A percentile compares a stretch with the other conserved stretches of the same genome.
Conservation (phyloP, 1,140 invertebrate species). For the Cataglyphis hispanica region DNA sequence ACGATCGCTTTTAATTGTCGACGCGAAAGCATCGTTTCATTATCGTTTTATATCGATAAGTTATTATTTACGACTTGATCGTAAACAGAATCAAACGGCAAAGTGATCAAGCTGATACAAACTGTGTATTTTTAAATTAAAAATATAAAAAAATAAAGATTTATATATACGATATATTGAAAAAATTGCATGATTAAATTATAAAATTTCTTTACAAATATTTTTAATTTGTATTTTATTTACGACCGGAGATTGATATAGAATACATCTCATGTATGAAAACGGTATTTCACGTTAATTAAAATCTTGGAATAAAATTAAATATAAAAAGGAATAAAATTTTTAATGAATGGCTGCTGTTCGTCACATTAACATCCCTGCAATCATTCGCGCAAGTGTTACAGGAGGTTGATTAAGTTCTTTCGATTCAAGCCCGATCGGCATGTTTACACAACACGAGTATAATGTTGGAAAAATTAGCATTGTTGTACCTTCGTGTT, state of each 20-base stretch:
- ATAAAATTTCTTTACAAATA: conserved; percentile 14
- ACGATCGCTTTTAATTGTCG: conserved; percentile 38
- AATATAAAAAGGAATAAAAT: not conserved
- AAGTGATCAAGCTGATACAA: not conserved
- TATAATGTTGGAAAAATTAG: conserved; percentile 25
- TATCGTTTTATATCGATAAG: conserved; percentile 2
- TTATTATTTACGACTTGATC: not conserved
- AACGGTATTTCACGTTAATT: not conserved
- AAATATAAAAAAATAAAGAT: not conserved
- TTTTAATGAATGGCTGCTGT: not conserved
- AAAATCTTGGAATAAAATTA: not conserved
- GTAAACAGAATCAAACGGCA: not conserved
- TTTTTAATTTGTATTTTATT: not conserved
- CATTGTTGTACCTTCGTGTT: conserved; percentile 37
- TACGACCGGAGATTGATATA: not conserved
- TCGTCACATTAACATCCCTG: too few relatives aligned
- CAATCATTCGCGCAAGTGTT: too few relatives aligned
- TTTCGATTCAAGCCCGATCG: conserved; percentile 11
- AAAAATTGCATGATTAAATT: not conserved
- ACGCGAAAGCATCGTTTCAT: conserved; percentile 7
- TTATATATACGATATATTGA: too few relatives aligned
- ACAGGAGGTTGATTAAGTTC: not conserved
- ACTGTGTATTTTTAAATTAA: not conserved
- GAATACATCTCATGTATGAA: not conserved
- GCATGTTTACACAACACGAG: conserved; percentile 11